These are phyloP conservation scores for Tryphoninae sp. DNA, from an alignment of 2,888 invertebrate genomes.

Conservation along the genomic window DNA sequence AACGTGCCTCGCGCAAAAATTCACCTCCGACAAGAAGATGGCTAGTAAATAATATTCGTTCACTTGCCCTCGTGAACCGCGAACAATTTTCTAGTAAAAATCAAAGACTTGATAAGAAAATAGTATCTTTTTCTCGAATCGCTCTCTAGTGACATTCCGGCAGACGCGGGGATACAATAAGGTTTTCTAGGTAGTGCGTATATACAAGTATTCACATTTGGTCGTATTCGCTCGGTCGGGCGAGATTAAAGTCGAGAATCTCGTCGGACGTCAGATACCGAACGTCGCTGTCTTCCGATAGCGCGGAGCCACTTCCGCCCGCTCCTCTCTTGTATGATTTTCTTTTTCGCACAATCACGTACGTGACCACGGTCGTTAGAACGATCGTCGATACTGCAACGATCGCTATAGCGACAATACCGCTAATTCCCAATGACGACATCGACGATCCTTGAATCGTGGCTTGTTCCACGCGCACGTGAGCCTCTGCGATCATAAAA, in stretches of 20 bases:
- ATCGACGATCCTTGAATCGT: constrained; percentile 52
- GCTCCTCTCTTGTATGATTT: constrained; percentile 71
- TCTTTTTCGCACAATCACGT: constrained; percentile 67
- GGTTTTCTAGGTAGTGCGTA: not conserved
- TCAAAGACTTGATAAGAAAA: too few species aligned
- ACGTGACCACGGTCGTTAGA: constrained; percentile 64
- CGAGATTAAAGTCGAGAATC: constrained; percentile 82
- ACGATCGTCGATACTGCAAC: constrained; percentile 70
- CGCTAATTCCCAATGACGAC: constrained; percentile 48
- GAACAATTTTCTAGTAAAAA: too few species aligned
- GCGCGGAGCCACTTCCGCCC: constrained; percentile 71
- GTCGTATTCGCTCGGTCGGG: constrained; percentile 76
- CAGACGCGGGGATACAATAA: not conserved
- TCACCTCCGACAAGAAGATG: too few species aligned
- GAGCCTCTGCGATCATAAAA: constrained; percentile 46
- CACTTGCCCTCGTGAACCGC: too few species aligned
- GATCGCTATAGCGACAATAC: constrained; percentile 67
- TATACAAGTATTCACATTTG: constrained; percentile 64
- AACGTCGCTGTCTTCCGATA: constrained; percentile 83
- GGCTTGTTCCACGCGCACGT: constrained; percentile 55
- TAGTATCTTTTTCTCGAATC: too few species aligned
- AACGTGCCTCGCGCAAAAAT: too few species aligned
- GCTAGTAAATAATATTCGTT: too few species aligned
- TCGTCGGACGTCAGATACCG: constrained; percentile 84
- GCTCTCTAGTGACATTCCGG: not conserved